Evolutionary conservation across 2,797 vertebrate species (phyloP), one percentile per base, ranked within the genome.

Genomic region (Enteromius treurensis): DNA sequence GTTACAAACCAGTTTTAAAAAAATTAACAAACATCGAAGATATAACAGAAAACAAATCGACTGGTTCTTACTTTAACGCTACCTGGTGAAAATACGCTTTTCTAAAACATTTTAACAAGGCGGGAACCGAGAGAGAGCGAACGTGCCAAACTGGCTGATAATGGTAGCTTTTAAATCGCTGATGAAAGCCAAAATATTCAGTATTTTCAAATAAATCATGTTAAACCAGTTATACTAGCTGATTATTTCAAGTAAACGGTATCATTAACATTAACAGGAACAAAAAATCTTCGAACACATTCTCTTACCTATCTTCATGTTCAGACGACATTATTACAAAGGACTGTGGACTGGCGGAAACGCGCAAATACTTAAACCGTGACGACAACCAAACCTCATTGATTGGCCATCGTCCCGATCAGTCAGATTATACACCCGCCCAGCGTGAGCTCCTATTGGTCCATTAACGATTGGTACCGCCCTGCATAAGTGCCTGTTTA

Each of bases 301-400:
- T 60, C 17, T 4, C 94, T 94, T 90, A 95, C 95, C 95, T 95
- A 89, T 95, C 93, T 81, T 95, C 95, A 93, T 93, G 93, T 90
- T 95, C 91, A 85, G 95, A 94, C 92, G 95, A 95, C 95, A 96
- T 96, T 93, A 92, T 95, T 90, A 92, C 94, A 95, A 95, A 94
- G 93, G 92, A 92, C 93, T 92, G 93, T 84, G 88, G 83, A 87
- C 90, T 85, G 90, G 91, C 90, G 92, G 91, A 93, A 92, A 93
- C 91, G 88, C 90, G 83, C 93, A 91, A 94, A 94, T 95, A 94
- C 87, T 89, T 84, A 87, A 86, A 89, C 87, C 1, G 86, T 81
- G 86, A 86, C 75, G 84, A 78, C 82, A 65, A 75, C 86, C 64
- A 84, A 60, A 17, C 80, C 29, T 3, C 73, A 81, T 58, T 89